phyloP scores from a whole-genome alignment of 2,113 vertebrate species.

The Urocynchramus pylzowi region DNA sequence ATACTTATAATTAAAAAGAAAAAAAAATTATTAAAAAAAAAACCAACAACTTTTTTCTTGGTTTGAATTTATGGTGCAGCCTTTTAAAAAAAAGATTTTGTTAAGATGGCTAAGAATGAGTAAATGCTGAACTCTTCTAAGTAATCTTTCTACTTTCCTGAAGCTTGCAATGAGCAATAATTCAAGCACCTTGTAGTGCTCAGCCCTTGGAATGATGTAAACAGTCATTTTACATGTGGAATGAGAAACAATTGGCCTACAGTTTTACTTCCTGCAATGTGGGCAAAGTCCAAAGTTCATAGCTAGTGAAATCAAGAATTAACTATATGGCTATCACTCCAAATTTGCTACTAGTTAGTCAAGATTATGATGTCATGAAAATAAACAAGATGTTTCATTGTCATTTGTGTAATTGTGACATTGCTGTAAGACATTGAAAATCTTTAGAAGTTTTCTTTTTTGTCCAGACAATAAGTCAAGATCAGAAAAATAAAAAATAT shows the following conservation, averaged over 20 bases:
- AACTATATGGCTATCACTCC: not conserved
- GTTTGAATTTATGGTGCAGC: not conserved
- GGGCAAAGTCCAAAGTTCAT: not conserved
- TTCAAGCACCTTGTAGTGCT: not conserved
- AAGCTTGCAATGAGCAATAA: not conserved
- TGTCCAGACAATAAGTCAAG: slow-evolving; percentile 9
- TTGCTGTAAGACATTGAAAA: slow-evolving; percentile 5
- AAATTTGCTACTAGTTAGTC: not conserved
- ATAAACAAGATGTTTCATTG: not conserved
- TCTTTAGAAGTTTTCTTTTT: not conserved
- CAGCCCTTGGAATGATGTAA: not conserved
- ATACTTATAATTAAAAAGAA: not conserved
- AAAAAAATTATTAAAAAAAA: not conserved
- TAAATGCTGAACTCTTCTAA: not conserved
- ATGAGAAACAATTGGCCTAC: not conserved
- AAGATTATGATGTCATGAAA: not conserved
- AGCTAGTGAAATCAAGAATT: not conserved
- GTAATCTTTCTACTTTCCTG: not conserved
- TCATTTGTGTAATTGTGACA: not conserved
- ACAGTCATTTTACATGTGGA: not conserved
- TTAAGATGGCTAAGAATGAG: not conserved
- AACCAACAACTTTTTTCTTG: not conserved
- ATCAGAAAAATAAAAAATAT: slow-evolving; percentile 1
- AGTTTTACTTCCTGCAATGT: not conserved
- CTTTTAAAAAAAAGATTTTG: not conserved